Evolutionary conservation across 2,113 vertebrate species (phyloP).

Genomic region (Indicator maculatus): DNA sequence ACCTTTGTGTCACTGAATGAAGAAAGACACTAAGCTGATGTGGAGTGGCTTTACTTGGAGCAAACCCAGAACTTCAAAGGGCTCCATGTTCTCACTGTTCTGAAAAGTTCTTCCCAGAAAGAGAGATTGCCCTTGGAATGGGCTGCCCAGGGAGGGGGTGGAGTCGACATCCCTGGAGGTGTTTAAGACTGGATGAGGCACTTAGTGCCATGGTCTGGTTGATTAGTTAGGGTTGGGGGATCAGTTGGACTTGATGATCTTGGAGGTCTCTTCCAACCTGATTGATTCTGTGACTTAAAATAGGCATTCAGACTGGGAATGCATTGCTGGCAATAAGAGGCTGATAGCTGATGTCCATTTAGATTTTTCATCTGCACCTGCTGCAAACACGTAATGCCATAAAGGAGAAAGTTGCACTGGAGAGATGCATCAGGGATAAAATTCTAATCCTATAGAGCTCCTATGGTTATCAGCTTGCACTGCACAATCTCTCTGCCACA

Average conservation of each 20-base stretch:
- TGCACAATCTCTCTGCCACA: not conserved
- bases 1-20: conserved; percentile 58
- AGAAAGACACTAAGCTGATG: conserved; percentile 52
- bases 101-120: not conserved
- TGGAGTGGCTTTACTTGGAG: conserved; percentile 12
- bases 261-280: no score
- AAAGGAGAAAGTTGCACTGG: not conserved
- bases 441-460: not conserved
- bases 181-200: no score
- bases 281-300: not conserved
- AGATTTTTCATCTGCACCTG: not conserved
- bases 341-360: not conserved
- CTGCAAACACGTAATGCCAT: not conserved
- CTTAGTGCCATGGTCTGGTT: no score
- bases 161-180: no score
- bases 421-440: not conserved
- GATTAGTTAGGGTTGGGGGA: no score
- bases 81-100: conserved; percentile 23
- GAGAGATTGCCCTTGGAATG: no score
- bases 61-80: conserved; percentile 14
- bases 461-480: not conserved
- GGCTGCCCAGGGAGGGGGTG: no score
- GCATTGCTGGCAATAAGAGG: not conserved
- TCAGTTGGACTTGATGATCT: no score
- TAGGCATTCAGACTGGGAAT: not conserved